Evolutionary conservation across 1,140 invertebrate species (phyloP).

Genomic region (Cotesia chilonis): DNA sequence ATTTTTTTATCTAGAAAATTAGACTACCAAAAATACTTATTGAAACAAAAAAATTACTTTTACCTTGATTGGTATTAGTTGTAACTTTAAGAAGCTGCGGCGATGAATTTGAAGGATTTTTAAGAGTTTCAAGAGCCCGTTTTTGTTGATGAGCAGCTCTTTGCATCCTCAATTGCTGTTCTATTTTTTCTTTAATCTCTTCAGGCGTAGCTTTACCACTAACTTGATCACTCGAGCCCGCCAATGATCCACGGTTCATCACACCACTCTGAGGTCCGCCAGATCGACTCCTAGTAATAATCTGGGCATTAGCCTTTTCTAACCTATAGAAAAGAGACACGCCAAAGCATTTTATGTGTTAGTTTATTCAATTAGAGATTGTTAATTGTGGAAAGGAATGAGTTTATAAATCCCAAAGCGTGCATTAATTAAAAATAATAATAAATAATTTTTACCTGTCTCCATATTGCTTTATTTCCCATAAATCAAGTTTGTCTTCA

Average conservation of each 20-base stretch:
- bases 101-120: conserved; percentile 57
- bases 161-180: conserved; percentile 87
- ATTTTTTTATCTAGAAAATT: too few species aligned
- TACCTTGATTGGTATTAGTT: conserved; percentile 66
- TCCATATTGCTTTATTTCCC: conserved; percentile 96
- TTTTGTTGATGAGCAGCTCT: conserved; percentile 88
- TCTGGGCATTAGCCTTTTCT: conserved; percentile 73
- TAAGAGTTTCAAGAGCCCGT: conserved; percentile 71
- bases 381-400: conserved; percentile 54
- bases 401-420: neutral
- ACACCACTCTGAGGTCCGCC: conserved; percentile 68
- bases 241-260: conserved; percentile 44
- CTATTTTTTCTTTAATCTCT: conserved; percentile 91
- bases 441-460: conserved; percentile 73
- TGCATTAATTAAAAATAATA: conserved; percentile 12
- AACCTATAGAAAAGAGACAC: conserved; percentile 66
- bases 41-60: conserved; percentile 33
- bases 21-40: conserved; percentile 26
- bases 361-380: conserved; percentile 45
- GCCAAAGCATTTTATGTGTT: conserved; percentile 60
- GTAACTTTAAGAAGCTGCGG: conserved; percentile 68
- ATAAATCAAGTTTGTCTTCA: conserved; percentile 93
- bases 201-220: conserved; percentile 72
- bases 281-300: conserved; percentile 79
- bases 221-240: conserved; percentile 43